These are phyloP conservation scores for Cyprinus carpio DNA, from an alignment of 2,113 vertebrate species.

Conservation along the genomic window DNA sequence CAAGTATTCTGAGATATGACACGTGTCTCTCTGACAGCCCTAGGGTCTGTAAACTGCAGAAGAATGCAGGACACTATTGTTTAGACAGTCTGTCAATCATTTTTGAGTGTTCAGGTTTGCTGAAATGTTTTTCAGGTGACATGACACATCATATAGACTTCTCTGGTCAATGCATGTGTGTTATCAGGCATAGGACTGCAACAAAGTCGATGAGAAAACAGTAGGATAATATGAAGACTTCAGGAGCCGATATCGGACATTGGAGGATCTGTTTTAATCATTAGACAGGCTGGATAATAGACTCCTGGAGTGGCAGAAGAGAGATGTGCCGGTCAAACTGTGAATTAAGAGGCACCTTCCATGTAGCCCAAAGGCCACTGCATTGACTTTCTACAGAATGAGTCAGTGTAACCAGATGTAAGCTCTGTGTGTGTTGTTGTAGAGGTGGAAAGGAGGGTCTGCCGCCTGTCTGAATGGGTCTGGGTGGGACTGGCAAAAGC, in stretches of 20 bases:
- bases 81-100: neutral
- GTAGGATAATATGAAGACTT: neutral
- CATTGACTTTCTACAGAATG: slow-evolving; percentile 15
- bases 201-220: neutral
- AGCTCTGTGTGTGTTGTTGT: neutral
- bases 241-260: neutral
- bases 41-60: neutral
- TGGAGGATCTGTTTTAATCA: neutral
- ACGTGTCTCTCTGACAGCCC: neutral
- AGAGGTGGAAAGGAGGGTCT: neutral
- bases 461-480: slow-evolving; percentile 13
- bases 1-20: neutral
- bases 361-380: neutral
- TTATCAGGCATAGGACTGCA: neutral
- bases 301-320: slow-evolving; percentile 22
- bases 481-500: slow-evolving; percentile 36
- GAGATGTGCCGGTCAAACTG: slow-evolving; percentile 7
- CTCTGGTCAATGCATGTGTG: neutral
- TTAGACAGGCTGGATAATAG: slow-evolving; percentile 24
- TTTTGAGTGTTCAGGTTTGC: neutral
- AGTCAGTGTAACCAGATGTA: slow-evolving; percentile 13
- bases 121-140: neutral
- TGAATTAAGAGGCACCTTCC: slow-evolving; percentile 22
- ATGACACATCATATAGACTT: neutral
- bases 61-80: neutral